Evolutionary conservation across 2,113 vertebrate species (phyloP).

Genomic region (Laticauda colubrina): DNA sequence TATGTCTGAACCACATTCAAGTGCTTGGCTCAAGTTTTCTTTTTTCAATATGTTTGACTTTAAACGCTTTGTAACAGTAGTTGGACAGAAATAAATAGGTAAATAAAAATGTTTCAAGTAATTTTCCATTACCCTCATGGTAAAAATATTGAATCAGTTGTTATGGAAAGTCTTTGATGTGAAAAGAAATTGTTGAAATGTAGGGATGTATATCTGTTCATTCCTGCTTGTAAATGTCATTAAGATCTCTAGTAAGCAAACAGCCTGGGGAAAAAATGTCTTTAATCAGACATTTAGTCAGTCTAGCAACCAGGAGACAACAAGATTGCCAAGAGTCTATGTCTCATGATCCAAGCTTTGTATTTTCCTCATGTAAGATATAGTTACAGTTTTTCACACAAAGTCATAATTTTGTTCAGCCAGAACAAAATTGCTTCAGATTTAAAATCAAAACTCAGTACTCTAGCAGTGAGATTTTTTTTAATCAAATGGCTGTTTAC

Average conservation of each 20-base stretch:
- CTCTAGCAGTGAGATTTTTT: background rate
- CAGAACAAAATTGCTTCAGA: background rate
- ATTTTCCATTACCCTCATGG: constrained; percentile 32
- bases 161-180: constrained; percentile 23
- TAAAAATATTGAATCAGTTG: constrained; percentile 24
- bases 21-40: background rate
- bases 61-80: background rate
- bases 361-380: constrained; percentile 10
- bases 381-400: background rate
- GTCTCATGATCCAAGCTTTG: background rate
- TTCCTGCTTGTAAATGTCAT: constrained; percentile 33
- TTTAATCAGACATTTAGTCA: constrained; percentile 10
- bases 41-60: constrained; percentile 8
- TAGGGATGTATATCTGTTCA: background rate
- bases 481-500: background rate
- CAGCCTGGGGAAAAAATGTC: constrained; percentile 14
- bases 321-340: constrained; percentile 20
- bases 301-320: constrained; percentile 19
- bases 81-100: background rate
- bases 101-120: background rate
- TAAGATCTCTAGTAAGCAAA: background rate
- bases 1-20: background rate
- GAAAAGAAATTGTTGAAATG: constrained; percentile 26
- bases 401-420: background rate
- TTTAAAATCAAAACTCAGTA: background rate